Percentiles rank a stretch among this genome's conserved stretches.
Conservation (phyloP, 2,888 invertebrate genomes). For the Pseudococcus longispinus region DNA sequence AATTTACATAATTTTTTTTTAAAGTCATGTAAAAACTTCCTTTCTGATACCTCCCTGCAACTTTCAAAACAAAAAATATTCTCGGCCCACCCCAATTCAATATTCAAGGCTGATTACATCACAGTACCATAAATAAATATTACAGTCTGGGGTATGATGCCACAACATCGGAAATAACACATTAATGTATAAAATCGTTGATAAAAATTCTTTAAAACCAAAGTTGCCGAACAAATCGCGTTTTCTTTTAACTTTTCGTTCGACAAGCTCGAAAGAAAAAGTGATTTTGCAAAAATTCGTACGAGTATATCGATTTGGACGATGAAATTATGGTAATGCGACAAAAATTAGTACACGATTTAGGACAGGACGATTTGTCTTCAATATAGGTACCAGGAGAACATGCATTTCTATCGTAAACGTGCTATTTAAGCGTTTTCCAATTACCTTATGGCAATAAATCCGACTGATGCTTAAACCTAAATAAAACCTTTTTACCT, state of each 20-base stretch:
- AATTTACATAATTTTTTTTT: too few relatives aligned
- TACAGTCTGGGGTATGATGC: too few relatives aligned
- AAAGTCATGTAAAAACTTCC: too few relatives aligned
- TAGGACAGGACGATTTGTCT: not conserved
- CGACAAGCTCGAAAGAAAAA: not conserved
- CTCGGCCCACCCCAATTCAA: too few relatives aligned
- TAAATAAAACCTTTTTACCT: constrained; percentile 23
- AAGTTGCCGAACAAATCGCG: not conserved
- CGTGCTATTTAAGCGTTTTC: constrained; percentile 21
- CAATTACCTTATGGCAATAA: constrained; percentile 18
- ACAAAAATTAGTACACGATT: not conserved
- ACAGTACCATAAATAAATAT: too few relatives aligned
- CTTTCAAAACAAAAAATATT: too few relatives aligned
- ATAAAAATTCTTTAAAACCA: not conserved
- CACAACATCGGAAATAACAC: not conserved
- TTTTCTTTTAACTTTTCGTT: not conserved
- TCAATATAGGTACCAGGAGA: not conserved
- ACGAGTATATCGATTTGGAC: not conserved
- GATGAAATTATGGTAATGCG: not conserved
- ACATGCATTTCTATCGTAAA: not conserved
- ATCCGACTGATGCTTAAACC: constrained; percentile 7
- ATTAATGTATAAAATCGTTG: not conserved
- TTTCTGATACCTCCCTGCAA: too few relatives aligned
- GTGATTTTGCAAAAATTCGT: not conserved
- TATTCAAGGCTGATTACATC: too few relatives aligned